A percentile compares a stretch with the other conserved stretches of the same genome.
Conservation (phyloP, 2,797 vertebrate species). For the Chelidonichthys spinosus region DNA sequence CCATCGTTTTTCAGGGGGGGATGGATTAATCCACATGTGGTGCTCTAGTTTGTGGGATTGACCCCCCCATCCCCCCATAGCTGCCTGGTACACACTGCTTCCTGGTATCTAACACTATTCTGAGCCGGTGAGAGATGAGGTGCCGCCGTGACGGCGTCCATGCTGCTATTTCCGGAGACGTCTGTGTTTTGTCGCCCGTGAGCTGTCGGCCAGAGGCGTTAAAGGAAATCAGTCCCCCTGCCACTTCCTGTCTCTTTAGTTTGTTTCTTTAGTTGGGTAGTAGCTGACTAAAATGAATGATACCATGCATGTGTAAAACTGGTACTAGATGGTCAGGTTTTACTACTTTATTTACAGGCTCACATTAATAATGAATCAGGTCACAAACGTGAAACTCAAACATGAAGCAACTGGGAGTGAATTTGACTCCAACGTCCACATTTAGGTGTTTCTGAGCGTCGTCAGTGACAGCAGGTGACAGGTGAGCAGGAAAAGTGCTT, state of each 20-base stretch:
- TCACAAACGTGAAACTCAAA: neutral
- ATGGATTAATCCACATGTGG: conserved; percentile 9
- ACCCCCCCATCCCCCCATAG: neutral
- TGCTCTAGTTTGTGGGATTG: neutral
- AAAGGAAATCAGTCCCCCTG: conserved; percentile 1
- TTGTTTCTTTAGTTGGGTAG: neutral
- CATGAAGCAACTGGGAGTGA: neutral
- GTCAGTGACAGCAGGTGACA: neutral
- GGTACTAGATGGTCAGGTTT: neutral
- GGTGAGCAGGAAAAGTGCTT: neutral
- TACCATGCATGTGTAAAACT: neutral
- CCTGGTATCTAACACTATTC: conserved; percentile 25
- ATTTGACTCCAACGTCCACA: neutral
- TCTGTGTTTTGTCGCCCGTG: conserved; percentile 59
- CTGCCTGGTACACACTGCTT: conserved; percentile 6
- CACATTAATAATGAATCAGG: neutral
- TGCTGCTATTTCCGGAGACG: conserved; percentile 53
- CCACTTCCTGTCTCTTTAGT: neutral
- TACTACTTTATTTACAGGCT: conserved; percentile 1
- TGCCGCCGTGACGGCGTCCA: neutral
- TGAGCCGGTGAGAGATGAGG: conserved; percentile 46
- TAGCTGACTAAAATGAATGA: neutral
- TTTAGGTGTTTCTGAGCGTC: neutral
- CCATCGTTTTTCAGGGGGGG: neutral
- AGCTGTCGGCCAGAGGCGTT: conserved; percentile 48